Evolutionary conservation across 2,797 vertebrate genomes (phyloP).

Genomic region (Pachyuromys duprasi): DNA sequence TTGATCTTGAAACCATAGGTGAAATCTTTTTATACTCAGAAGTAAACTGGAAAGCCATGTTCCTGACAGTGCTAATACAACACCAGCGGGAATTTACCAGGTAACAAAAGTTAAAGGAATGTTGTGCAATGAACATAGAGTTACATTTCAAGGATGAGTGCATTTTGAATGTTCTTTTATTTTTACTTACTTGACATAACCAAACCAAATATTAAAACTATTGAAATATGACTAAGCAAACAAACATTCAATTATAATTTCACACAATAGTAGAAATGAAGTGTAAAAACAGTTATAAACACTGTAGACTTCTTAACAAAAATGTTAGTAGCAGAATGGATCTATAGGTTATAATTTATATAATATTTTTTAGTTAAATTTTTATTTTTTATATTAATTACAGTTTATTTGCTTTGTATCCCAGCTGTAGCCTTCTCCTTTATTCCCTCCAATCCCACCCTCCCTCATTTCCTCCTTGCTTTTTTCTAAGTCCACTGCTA

Average conservation of each 20-base stretch:
- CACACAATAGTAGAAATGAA: not conserved
- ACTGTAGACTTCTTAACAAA: not conserved
- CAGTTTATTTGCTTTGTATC: too few species aligned
- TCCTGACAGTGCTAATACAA: not conserved
- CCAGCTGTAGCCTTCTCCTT: too few species aligned
- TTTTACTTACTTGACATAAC: not conserved
- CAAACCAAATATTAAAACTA: not conserved
- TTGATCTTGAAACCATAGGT: not conserved
- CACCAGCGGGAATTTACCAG: not conserved
- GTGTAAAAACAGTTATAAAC: not conserved
- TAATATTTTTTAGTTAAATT: not conserved
- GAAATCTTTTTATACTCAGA: not conserved
- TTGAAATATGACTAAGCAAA: not conserved
- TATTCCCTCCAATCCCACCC: too few species aligned
- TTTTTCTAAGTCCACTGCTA: too few species aligned
- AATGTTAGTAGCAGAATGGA: not conserved
- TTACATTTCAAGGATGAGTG: not conserved
- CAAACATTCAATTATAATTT: not conserved
- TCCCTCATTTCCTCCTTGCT: too few species aligned
- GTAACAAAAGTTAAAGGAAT: not conserved
- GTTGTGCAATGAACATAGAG: not conserved
- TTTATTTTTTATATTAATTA: too few species aligned
- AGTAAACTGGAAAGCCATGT: not conserved
- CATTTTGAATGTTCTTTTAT: not conserved
- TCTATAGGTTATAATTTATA: not conserved